Conservation (phyloP, 2,113 vertebrate genomes). For the Nesogale talazaci region DNA sequence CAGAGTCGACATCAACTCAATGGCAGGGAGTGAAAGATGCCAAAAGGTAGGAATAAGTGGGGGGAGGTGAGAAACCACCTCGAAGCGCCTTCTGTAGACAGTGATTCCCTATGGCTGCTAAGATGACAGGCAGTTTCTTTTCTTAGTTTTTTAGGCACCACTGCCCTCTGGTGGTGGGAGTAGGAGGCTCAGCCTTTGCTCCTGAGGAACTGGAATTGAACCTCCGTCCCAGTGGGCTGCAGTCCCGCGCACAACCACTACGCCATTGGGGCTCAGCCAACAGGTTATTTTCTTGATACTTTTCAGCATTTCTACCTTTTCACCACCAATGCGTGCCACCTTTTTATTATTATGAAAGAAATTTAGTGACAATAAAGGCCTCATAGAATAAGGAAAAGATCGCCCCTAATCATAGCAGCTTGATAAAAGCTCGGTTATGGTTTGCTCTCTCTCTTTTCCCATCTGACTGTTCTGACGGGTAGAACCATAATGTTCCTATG, state of each 20-base stretch:
- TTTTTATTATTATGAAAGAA: not conserved
- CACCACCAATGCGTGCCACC: not conserved
- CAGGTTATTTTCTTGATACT: not conserved
- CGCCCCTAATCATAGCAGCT: not conserved
- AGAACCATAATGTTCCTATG: not conserved
- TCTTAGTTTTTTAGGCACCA: too few relatives aligned
- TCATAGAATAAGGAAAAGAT: not conserved
- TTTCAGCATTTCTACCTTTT: slow-evolving; percentile 26
- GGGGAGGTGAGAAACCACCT: not conserved
- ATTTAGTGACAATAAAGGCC: not conserved
- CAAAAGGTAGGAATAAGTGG: not conserved
- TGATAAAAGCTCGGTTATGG: not conserved
- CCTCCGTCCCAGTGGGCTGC: too few relatives aligned
- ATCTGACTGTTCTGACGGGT: not conserved
- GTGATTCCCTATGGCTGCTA: not conserved
- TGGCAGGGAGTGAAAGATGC: too few relatives aligned
- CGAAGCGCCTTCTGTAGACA: not conserved
- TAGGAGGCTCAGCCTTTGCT: too few relatives aligned
- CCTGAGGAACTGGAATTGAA: too few relatives aligned
- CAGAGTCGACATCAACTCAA: too few relatives aligned
- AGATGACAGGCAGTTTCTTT: too few relatives aligned
- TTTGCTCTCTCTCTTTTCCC: not conserved
- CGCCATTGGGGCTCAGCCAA: too few relatives aligned
- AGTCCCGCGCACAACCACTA: too few relatives aligned
- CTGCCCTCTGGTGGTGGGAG: too few relatives aligned